These are phyloP conservation scores for Liodrosophila aerea DNA, from an alignment of 2,888 invertebrate species.

Conservation along the genomic window DNA sequence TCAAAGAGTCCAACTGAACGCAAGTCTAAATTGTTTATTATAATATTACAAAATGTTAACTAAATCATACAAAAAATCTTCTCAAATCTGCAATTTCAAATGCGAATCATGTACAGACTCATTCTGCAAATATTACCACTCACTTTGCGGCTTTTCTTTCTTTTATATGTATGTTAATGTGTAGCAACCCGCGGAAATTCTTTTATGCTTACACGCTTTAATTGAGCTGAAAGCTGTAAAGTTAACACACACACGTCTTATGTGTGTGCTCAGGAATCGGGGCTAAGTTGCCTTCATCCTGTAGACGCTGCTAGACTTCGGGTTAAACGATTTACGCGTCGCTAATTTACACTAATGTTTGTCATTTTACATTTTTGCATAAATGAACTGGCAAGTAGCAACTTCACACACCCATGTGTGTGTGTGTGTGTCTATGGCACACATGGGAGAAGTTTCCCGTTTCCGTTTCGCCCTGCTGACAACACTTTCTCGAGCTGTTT, in stretches of 20 bases:
- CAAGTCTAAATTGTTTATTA: too few species aligned
- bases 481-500: constrained; percentile 54
- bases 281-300: constrained; percentile 23
- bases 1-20: too few species aligned
- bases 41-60: too few species aligned
- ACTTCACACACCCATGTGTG: constrained; percentile 10
- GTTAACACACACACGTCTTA: constrained; percentile 46
- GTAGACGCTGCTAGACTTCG: constrained; percentile 20
- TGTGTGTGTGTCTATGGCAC: constrained; percentile 13
- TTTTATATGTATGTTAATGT: constrained; percentile 27
- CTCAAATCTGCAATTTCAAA: too few species aligned
- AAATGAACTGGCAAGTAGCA: constrained; percentile 45
- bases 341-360: constrained; percentile 78
- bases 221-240: constrained; percentile 66
- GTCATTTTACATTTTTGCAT: constrained; percentile 70
- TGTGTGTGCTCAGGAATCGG: constrained; percentile 31
- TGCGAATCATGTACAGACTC: too few species aligned
- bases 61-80: too few species aligned
- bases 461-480: constrained; percentile 5
- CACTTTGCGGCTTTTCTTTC: too few species aligned
- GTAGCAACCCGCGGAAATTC: constrained; percentile 15
- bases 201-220: constrained; percentile 46
- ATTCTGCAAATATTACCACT: background rate
- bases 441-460: constrained; percentile 35
- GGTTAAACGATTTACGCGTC: constrained; percentile 71